Percentiles rank a stretch among this genome's conserved stretches.
Evolutionary conservation across 2,113 vertebrate species (phyloP).

Genomic region (Sclerurus mexicanus): DNA sequence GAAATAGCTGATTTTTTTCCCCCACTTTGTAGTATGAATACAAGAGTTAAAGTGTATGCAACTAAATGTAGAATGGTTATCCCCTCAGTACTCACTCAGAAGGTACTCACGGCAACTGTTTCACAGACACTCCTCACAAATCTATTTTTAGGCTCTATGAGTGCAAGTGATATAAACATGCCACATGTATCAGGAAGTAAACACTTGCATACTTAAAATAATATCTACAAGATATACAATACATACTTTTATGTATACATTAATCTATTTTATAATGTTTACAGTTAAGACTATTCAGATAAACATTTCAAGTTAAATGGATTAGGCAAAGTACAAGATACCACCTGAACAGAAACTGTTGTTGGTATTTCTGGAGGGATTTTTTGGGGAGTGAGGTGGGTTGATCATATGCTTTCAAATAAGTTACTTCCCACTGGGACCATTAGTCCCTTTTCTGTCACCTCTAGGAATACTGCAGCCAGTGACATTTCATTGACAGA

Average conservation of each 20-base stretch:
- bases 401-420: not conserved
- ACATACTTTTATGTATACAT: not conserved
- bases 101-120: constrained; percentile 34
- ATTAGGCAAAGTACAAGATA: not conserved
- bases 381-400: not conserved
- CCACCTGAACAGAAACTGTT: not conserved
- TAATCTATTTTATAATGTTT: not conserved
- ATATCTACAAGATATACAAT: constrained; percentile 6
- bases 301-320: constrained; percentile 27
- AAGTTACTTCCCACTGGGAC: not conserved
- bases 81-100: not conserved
- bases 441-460: not conserved
- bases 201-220: not conserved
- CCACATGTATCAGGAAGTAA: constrained; percentile 14
- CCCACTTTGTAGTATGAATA: not conserved
- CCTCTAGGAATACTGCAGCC: not conserved
- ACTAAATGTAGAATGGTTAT: not conserved
- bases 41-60: not conserved
- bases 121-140: constrained; percentile 8
- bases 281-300: not conserved
- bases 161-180: constrained; percentile 45
- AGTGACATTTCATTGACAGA: not conserved
- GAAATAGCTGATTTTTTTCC: not conserved
- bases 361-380: not conserved
- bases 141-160: constrained; percentile 17